Conservation (phyloP, 2,113 vertebrate species). For the Notechis scutatus region DNA sequence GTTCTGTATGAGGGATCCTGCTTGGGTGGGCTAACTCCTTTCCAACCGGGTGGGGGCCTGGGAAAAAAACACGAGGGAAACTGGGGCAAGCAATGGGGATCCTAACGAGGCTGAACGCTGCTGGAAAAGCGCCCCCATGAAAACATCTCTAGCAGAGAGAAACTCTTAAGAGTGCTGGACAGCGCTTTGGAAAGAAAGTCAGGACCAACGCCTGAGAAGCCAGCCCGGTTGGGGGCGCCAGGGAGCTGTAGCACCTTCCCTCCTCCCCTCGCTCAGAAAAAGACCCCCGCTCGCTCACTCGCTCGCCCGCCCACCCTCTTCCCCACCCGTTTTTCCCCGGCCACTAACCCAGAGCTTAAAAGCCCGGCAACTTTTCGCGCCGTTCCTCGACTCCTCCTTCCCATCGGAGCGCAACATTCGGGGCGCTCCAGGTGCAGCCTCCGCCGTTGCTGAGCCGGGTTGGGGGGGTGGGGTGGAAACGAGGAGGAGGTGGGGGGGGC, state of each 20-base stretch:
- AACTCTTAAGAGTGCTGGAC: neutral
- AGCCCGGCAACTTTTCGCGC: conserved; percentile 25
- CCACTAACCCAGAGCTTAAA: conserved; percentile 49
- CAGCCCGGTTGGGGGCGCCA: conserved; percentile 2
- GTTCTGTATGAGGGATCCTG: neutral
- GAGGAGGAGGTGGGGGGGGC: too few species aligned
- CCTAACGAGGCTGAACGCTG: neutral
- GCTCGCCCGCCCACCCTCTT: too few species aligned
- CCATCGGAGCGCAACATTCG: conserved; percentile 10
- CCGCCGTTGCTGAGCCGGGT: neutral
- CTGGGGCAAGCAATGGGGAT: neutral
- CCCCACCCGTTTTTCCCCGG: neutral
- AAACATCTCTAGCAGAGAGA: neutral
- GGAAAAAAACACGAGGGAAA: neutral
- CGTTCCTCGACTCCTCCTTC: conserved; percentile 36
- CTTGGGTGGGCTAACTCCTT: neutral
- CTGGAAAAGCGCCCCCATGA: neutral
- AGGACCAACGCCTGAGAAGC: conserved; percentile 66
- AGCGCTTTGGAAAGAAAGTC: conserved; percentile 22
- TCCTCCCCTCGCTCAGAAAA: conserved; percentile 26
- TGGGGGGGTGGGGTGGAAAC: too few species aligned
- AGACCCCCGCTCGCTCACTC: neutral
- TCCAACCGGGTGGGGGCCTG: neutral
- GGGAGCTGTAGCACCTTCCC: neutral
- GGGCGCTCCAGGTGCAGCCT: neutral